Percentiles rank a stretch among this genome's conserved stretches.
Conservation (phyloP, 2,797 vertebrate genomes). For the Australoheros facetus region DNA sequence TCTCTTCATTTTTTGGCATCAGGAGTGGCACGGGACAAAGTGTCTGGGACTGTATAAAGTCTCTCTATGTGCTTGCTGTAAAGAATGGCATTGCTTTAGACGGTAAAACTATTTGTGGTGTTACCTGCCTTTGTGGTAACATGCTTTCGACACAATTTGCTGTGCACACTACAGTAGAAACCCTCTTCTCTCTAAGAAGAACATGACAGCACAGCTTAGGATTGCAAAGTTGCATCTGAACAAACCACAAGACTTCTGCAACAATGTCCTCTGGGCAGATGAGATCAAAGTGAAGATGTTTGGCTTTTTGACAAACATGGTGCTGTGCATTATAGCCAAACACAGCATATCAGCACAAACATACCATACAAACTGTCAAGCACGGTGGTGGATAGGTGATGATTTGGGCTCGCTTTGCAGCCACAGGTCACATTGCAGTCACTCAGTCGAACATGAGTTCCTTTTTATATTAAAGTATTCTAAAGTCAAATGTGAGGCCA, state of each 20-base stretch:
- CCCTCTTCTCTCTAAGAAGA: background rate
- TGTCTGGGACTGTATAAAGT: background rate
- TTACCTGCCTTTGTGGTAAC: background rate
- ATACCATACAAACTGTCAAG: background rate
- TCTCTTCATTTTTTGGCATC: background rate
- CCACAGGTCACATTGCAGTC: background rate
- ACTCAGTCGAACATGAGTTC: background rate
- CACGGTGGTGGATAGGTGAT: background rate
- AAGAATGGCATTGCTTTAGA: background rate
- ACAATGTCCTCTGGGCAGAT: too few species aligned
- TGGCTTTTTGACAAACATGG: too few species aligned
- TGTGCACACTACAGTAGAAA: background rate
- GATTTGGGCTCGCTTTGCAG: background rate
- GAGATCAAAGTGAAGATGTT: too few species aligned
- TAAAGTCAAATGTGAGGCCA: background rate
- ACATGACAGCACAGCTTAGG: too few species aligned
- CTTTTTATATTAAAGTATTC: background rate
- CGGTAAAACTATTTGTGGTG: background rate
- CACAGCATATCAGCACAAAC: background rate
- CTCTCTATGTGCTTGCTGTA: background rate
- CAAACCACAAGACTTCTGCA: too few species aligned
- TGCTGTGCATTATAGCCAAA: too few species aligned
- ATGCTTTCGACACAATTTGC: too few species aligned
- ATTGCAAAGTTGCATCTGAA: too few species aligned
- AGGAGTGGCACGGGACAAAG: fast-evolving